These are phyloP conservation scores for Cherax destructor DNA, from an alignment of 1,140 invertebrate species.

Conservation along the genomic window DNA sequence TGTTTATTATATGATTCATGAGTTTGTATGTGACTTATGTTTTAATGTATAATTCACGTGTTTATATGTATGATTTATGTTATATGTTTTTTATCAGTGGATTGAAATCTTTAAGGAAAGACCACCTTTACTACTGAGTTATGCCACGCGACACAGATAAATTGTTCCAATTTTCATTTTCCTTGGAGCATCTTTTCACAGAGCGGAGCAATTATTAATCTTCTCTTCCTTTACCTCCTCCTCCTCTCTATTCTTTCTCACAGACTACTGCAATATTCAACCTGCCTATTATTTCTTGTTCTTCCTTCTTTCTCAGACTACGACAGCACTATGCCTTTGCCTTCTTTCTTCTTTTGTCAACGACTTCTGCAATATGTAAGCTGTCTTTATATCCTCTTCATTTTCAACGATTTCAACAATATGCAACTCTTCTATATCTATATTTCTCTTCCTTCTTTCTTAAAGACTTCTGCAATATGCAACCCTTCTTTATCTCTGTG, in stretches of 20 bases:
- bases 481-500: background rate
- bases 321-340: background rate
- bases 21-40: no score
- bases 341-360: background rate
- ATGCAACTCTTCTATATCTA: background rate
- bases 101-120: background rate
- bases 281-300: background rate
- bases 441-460: background rate
- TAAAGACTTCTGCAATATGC: background rate
- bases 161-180: no score
- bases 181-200: no score
- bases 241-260: background rate
- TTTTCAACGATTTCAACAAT: background rate
- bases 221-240: background rate
- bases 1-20: no score
- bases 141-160: no score
- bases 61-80: no score
- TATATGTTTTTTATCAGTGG: background rate
- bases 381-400: background rate
- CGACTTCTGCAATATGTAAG: background rate
- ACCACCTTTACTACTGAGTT: background rate
- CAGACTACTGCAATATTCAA: background rate
- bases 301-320: background rate
- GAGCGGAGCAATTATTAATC: background rate
- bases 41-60: no score